These are phyloP conservation scores for Ellobium chinense DNA, from an alignment of 2,888 invertebrate genomes.

Conservation along the genomic window DNA sequence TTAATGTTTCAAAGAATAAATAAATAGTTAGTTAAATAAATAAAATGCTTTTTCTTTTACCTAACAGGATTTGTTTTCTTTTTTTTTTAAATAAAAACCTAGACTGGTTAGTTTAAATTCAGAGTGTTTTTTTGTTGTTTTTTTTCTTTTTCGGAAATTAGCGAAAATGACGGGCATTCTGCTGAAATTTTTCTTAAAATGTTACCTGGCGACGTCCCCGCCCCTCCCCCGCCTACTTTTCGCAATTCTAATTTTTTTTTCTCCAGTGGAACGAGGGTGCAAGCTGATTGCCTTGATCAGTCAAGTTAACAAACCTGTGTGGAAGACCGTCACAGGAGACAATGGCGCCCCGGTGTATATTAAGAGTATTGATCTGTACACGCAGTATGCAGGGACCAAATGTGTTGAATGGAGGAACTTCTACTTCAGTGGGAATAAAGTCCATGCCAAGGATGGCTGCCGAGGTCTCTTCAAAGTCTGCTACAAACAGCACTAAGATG, in stretches of 20 bases:
- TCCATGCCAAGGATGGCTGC: background rate
- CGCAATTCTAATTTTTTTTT: no score
- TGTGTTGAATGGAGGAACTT: background rate
- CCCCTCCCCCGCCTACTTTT: no score
- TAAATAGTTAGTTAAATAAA: no score
- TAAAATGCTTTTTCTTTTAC: no score
- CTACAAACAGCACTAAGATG: no score
- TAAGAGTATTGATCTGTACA: background rate
- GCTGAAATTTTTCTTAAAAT: background rate
- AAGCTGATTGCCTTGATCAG: background rate
- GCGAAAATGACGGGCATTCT: background rate
- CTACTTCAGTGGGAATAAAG: background rate
- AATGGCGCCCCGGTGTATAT: background rate
- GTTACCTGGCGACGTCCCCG: no score
- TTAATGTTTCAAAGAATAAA: no score
- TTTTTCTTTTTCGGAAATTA: background rate
- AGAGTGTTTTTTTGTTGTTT: background rate
- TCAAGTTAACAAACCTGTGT: background rate
- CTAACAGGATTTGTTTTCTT: no score
- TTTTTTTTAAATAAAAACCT: no score
- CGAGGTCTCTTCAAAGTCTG: background rate
- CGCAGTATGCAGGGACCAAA: background rate
- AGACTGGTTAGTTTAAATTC: background rate
- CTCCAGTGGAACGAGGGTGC: no score
- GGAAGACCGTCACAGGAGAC: background rate